Conservation (phyloP, 2,888 invertebrate genomes). For the Latrodectus elegans region DNA sequence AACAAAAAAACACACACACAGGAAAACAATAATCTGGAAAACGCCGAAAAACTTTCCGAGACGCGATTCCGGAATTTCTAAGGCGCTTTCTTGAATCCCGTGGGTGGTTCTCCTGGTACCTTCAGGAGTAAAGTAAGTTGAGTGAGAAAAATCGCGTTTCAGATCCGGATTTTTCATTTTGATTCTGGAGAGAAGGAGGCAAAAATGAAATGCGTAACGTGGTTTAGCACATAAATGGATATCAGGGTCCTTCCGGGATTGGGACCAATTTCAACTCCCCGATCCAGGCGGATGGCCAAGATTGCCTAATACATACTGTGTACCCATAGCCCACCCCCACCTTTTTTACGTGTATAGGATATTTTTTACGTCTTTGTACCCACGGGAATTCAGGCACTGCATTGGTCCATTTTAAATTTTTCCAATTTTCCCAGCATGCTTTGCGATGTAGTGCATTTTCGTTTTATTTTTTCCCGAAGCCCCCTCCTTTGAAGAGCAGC, state of each 20-base stretch:
- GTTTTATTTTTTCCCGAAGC: neutral
- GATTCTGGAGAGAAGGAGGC: slow-evolving; percentile 35
- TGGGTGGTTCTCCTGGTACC: neutral
- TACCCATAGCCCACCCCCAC: slow-evolving; percentile 20
- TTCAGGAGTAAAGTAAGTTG: slow-evolving; percentile 23
- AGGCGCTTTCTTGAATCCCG: slow-evolving; percentile 2
- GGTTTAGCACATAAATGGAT: slow-evolving; percentile 63
- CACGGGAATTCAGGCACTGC: slow-evolving; percentile 41
- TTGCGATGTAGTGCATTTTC: slow-evolving; percentile 18
- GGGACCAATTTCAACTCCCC: slow-evolving; percentile 49
- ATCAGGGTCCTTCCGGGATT: slow-evolving; percentile 33
- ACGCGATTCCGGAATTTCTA: slow-evolving; percentile 16
- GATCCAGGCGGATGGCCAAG: slow-evolving; percentile 50
- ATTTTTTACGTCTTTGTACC: slow-evolving; percentile 31
- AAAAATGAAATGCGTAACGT: slow-evolving; percentile 28
- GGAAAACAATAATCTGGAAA: slow-evolving; percentile 42
- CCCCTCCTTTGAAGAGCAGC: neutral
- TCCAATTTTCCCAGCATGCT: slow-evolving; percentile 46
- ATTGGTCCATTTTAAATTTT: slow-evolving; percentile 61
- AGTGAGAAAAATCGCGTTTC: slow-evolving; percentile 58
- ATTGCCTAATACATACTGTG: slow-evolving; percentile 61
- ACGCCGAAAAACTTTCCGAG: neutral
- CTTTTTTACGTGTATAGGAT: slow-evolving; percentile 5
- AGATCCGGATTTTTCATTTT: slow-evolving; percentile 68
- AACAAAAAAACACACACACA: neutral